Conservation (phyloP, 2,888 invertebrate genomes). For the Drosophila ezoana region DNA sequence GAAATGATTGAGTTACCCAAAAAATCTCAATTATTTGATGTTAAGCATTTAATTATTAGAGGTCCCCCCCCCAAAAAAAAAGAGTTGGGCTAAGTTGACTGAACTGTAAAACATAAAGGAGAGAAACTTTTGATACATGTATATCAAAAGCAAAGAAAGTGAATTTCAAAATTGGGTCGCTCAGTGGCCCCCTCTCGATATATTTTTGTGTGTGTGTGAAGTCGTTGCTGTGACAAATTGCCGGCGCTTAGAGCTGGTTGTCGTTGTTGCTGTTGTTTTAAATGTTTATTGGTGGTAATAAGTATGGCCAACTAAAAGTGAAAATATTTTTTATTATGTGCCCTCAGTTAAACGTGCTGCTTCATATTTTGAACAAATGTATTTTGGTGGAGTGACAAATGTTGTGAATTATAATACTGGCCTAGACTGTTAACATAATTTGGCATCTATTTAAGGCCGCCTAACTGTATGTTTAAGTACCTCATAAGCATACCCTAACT, state of each 20-base stretch:
- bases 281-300: conserved; percentile 45
- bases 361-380: background rate
- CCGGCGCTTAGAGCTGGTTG: conserved; percentile 56
- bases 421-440: background rate
- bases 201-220: conserved; percentile 18
- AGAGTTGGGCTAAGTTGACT: conserved; percentile 49
- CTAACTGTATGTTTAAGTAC: no score
- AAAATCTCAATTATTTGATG: conserved; percentile 67
- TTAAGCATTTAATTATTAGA: conserved; percentile 67
- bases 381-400: background rate
- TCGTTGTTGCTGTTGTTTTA: conserved; percentile 16
- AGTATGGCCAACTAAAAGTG: conserved; percentile 65
- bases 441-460: no score
- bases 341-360: conserved; percentile 18
- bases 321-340: conserved; percentile 56
- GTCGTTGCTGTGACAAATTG: conserved; percentile 61
- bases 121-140: conserved; percentile 43
- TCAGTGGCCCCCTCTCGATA: conserved; percentile 16
- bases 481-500: no score
- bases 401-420: background rate
- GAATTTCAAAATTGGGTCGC: conserved; percentile 72
- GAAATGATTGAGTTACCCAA: conserved; percentile 49
- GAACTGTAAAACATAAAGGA: conserved; percentile 56
- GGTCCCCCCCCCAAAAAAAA: conserved; percentile 11
- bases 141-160: conserved; percentile 67